Base-by-base conservation (phyloP, 2,888 invertebrate genomes). In the Uropetala carovei region DNA sequence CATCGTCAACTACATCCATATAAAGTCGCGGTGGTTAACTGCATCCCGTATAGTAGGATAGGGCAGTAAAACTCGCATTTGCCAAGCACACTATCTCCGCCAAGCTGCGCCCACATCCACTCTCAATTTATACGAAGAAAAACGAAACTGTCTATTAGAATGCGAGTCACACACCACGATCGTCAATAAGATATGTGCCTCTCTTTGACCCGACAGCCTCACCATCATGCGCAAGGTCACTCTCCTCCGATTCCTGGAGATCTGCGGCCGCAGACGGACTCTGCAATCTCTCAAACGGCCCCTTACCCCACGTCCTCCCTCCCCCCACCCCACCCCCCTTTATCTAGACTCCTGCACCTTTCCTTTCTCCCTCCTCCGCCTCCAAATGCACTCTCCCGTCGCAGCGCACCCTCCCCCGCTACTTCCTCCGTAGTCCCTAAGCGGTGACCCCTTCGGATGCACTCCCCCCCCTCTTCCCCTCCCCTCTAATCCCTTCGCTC, bases 151-250 rank as follows among this genome's bases (percentile, higher is more conserved):
- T 57, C 30, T 58, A 86, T 86, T 59, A 86, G 86, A 43, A 86
- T 86, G 86, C 86, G 16, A 60, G 86, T 86, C 86, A 86, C 60
- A 86, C 86, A 30, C 30, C 60, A 59, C 60, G 86, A 86, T 86
- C 86, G 30, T 60, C 86, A 86, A 86, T 86, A 86, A 86, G 86
- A 60, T 86, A 86, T 86, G 86, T 86, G 86, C 60, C 86, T 60
- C 86, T 86, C 86, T 86, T 86, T 86, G 86, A 86, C 86, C 86
- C 57, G 83, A 83, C 83, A 83, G 57, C n/a, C 86, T 86, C 30
- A 30, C 60, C 86, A 86, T 86, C 86, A 59, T 86, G 86, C 10
- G 86, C 86, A 86, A 86, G 86, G 86, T 86, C 86, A 86, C 30
- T 30, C 60, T 60, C 57, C 60, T 86, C 86, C 86, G 59, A 86